phyloP scores from a whole-genome alignment of 2,888 invertebrate species.

The Cheilosia soror region DNA sequence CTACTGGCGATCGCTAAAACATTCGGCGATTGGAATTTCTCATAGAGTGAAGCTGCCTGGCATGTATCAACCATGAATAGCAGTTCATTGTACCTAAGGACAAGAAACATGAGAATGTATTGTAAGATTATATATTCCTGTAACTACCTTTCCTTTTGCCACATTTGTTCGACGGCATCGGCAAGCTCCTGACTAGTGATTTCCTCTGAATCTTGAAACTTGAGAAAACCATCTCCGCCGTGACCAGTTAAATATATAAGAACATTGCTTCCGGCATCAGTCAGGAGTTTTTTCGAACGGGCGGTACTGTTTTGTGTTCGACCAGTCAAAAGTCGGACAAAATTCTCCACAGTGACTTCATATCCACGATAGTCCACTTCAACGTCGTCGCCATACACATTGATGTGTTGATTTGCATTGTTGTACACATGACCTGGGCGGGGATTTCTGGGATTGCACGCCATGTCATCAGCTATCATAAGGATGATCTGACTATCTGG shows the following conservation, averaged over 20 bases:
- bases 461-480: conserved; percentile 99
- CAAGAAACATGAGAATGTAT: not conserved
- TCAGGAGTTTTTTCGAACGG: conserved; percentile 95
- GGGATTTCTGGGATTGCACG: conserved; percentile 99
- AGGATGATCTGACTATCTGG: conserved; percentile 99
- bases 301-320: conserved; percentile 96
- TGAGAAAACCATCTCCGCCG: conserved; percentile 99
- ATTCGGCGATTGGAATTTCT: conserved; percentile 98
- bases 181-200: conserved; percentile 99
- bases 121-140: not conserved
- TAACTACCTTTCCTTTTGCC: conserved; percentile 95
- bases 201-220: conserved; percentile 99
- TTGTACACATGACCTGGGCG: conserved; percentile 99
- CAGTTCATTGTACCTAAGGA: conserved; percentile 96
- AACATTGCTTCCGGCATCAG: conserved; percentile 98
- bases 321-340: conserved; percentile 97
- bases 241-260: conserved; percentile 97
- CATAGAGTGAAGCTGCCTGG: conserved; percentile 99
- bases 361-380: conserved; percentile 99
- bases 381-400: conserved; percentile 99
- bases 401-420: conserved; percentile 98
- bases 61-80: conserved; percentile 99
- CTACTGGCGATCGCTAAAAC: conserved; percentile 98
- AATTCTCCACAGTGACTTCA: conserved; percentile 98
- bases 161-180: conserved; percentile 99